Percentiles rank a stretch among this genome's conserved stretches.
These are phyloP conservation scores for Galagoides demidoff DNA, from an alignment of 2,797 vertebrate species.

Conservation along the genomic window DNA sequence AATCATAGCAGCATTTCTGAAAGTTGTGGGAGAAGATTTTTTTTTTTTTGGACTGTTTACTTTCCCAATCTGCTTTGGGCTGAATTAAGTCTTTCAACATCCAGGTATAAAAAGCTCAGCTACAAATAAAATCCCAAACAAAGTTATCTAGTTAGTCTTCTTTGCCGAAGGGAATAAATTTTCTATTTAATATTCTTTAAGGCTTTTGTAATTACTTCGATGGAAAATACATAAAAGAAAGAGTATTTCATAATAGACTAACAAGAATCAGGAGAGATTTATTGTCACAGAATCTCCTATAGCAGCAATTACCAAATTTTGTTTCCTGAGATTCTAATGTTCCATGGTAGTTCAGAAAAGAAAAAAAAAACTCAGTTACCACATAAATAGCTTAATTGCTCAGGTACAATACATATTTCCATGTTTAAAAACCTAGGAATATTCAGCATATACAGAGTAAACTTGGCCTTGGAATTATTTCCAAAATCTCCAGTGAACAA, in stretches of 20 bases:
- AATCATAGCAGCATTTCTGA: neutral
- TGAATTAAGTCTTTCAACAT: neutral
- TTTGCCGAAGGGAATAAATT: constrained; percentile 21
- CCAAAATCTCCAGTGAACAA: neutral
- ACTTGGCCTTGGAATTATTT: neutral
- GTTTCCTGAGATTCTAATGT: neutral
- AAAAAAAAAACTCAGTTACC: neutral
- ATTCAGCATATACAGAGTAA: neutral
- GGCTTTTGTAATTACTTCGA: constrained; percentile 28
- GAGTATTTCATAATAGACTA: neutral
- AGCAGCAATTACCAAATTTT: neutral
- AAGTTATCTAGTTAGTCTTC: neutral
- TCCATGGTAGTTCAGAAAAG: neutral
- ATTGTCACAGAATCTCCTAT: neutral
- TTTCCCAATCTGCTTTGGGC: neutral
- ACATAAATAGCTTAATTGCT: neutral
- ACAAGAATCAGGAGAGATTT: neutral
- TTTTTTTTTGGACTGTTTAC: neutral
- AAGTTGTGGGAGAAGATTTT: neutral
- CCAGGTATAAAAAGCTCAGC: constrained; percentile 15
- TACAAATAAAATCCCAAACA: constrained; percentile 17
- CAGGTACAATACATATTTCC: neutral
- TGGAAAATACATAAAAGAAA: constrained; percentile 40
- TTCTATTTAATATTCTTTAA: constrained; percentile 44
- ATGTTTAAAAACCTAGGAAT: neutral